These are phyloP conservation scores for Agrochola lota DNA, from an alignment of 2,888 invertebrate genomes.

Conservation along the genomic window DNA sequence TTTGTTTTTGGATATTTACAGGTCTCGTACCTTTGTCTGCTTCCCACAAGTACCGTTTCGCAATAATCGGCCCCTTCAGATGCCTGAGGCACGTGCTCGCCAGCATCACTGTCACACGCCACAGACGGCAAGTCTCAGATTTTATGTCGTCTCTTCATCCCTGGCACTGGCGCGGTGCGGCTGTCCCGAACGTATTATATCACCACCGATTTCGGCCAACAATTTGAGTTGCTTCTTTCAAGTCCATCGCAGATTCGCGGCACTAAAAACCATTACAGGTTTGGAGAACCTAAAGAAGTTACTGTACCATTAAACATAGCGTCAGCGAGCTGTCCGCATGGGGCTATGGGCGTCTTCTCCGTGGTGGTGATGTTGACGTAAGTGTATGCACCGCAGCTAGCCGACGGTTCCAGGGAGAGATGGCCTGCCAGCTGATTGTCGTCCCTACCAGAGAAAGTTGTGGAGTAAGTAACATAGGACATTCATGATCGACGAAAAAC, in stretches of 20 bases:
- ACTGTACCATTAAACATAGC: slow-evolving; percentile 57
- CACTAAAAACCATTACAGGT: neutral
- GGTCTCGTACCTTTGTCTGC: neutral
- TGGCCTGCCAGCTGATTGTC: slow-evolving; percentile 43
- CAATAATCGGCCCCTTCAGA: neutral
- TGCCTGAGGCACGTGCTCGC: neutral
- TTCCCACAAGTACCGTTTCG: neutral
- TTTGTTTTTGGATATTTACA: neutral
- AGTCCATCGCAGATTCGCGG: neutral
- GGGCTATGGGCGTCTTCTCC: slow-evolving; percentile 47
- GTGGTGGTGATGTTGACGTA: slow-evolving; percentile 20
- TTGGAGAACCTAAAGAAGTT: neutral
- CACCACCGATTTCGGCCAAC: neutral
- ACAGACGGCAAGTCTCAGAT: neutral
- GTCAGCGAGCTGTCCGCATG: slow-evolving; percentile 59
- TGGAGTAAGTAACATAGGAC: neutral
- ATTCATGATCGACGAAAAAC: neutral
- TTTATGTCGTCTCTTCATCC: neutral
- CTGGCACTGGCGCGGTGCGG: neutral
- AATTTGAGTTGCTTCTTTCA: neutral
- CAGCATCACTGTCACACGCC: neutral
- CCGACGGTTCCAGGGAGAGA: slow-evolving; percentile 27
- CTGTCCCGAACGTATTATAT: neutral
- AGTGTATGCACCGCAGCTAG: slow-evolving; percentile 28
- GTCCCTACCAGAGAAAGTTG: slow-evolving; percentile 30